Evolutionary conservation across 2,797 vertebrate genomes (phyloP).

Genomic region (Moxostoma hubbsi): DNA sequence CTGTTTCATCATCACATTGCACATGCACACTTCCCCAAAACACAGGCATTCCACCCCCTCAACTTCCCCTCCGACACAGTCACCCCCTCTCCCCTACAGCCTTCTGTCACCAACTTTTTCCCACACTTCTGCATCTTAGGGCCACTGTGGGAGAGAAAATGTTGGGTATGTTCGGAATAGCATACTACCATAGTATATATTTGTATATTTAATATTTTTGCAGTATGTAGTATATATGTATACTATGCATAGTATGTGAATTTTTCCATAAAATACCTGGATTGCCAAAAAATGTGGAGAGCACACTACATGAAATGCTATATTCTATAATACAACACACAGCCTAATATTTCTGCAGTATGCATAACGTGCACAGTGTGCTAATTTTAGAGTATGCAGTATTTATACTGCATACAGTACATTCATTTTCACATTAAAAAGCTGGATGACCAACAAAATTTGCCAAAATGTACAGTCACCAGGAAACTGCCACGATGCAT

Average conservation of each 20-base stretch:
- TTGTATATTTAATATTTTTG: constrained; percentile 9
- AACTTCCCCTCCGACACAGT: constrained; percentile 44
- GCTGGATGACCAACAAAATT: too few species aligned
- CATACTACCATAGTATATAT: constrained; percentile 20
- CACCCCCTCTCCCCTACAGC: constrained; percentile 45
- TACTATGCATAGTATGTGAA: neutral
- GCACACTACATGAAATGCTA: neutral
- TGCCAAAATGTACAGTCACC: too few species aligned
- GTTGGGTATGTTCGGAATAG: constrained; percentile 37
- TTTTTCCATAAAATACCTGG: neutral
- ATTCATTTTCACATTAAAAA: too few species aligned
- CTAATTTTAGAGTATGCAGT: too few species aligned
- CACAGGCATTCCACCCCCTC: constrained; percentile 25
- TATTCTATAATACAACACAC: neutral
- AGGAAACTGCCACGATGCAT: too few species aligned
- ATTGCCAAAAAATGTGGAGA: neutral
- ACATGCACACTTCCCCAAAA: constrained; percentile 64
- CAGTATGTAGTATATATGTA: neutral
- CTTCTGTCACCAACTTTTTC: constrained; percentile 43
- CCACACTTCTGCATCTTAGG: constrained; percentile 60
- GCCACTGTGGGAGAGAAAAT: constrained; percentile 67
- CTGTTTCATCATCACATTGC: constrained; percentile 65
- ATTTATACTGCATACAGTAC: too few species aligned
- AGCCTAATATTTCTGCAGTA: too few species aligned
- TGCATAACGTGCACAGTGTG: too few species aligned